These are phyloP conservation scores for Pseudorectes ferrugineus DNA, from an alignment of 2,113 vertebrate species.

Conservation along the genomic window DNA sequence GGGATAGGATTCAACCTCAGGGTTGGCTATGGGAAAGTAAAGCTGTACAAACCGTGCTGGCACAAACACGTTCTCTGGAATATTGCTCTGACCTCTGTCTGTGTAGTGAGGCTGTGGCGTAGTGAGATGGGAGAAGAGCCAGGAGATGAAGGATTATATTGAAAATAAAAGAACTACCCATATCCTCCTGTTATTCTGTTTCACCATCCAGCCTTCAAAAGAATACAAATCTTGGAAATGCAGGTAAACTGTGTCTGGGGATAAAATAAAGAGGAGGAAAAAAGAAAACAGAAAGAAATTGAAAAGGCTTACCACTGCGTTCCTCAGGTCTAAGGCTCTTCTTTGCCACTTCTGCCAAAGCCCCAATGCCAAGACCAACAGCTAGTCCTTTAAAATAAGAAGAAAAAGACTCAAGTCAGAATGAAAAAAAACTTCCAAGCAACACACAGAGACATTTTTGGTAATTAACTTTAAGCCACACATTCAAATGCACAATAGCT, in stretches of 20 bases:
- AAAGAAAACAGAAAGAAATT: neutral
- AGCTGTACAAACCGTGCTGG: neutral
- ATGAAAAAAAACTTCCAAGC: neutral
- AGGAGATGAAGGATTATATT: neutral
- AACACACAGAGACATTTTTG: neutral
- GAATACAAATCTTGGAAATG: neutral
- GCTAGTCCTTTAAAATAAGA: slow-evolving; percentile 81
- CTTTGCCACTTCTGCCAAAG: slow-evolving; percentile 93
- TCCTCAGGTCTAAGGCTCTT: slow-evolving; percentile 86
- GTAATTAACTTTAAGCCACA: neutral
- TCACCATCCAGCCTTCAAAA: neutral
- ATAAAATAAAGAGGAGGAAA: neutral
- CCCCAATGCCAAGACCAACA: slow-evolving; percentile 92
- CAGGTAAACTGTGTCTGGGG: neutral
- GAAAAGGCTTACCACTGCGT: slow-evolving; percentile 71
- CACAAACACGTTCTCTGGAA: neutral
- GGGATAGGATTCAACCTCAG: neutral
- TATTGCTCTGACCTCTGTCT: neutral
- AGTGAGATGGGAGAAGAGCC: neutral
- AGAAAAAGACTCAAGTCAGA: neutral
- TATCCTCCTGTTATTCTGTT: neutral
- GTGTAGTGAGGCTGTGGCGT: neutral
- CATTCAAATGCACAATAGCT: neutral
- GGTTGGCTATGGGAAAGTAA: neutral
- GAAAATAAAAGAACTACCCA: neutral